Percentiles rank a stretch among this genome's conserved stretches.
Conservation (phyloP, 2,888 invertebrate species). For the Trissolcus japonicus region DNA sequence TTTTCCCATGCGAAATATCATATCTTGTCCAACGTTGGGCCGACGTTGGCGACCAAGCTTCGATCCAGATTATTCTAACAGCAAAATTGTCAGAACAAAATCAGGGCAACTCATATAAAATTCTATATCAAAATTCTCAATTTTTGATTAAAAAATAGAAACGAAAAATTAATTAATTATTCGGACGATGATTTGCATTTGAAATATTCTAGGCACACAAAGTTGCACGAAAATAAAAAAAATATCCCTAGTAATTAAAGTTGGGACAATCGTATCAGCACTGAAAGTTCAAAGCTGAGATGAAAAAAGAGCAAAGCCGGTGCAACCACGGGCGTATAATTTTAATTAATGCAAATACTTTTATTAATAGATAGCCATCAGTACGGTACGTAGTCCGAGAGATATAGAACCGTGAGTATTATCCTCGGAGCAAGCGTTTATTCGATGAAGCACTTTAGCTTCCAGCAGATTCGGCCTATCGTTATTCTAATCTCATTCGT, state of each 20-base stretch:
- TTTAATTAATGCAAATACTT: slow-evolving; percentile 66
- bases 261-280: slow-evolving; percentile 20
- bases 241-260: slow-evolving; percentile 29
- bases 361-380: slow-evolving; percentile 65
- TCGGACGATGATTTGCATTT: neutral
- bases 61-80: no score
- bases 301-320: slow-evolving; percentile 16
- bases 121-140: no score
- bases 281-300: slow-evolving; percentile 7
- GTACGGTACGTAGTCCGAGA: slow-evolving; percentile 42
- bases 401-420: slow-evolving; percentile 38
- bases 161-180: no score
- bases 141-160: no score
- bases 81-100: no score
- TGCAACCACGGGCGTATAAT: slow-evolving; percentile 61
- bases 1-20: no score
- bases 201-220: slow-evolving; percentile 1
- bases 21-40: no score
- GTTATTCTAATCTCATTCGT: slow-evolving; percentile 35
- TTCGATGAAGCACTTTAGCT: slow-evolving; percentile 26
- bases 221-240: slow-evolving; percentile 9
- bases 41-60: no score
- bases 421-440: slow-evolving; percentile 30
- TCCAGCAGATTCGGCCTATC: slow-evolving; percentile 5
- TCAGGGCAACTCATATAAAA: no score